Conservation (phyloP, 2,797 vertebrate genomes). For the Xyrichtys novacula region DNA sequence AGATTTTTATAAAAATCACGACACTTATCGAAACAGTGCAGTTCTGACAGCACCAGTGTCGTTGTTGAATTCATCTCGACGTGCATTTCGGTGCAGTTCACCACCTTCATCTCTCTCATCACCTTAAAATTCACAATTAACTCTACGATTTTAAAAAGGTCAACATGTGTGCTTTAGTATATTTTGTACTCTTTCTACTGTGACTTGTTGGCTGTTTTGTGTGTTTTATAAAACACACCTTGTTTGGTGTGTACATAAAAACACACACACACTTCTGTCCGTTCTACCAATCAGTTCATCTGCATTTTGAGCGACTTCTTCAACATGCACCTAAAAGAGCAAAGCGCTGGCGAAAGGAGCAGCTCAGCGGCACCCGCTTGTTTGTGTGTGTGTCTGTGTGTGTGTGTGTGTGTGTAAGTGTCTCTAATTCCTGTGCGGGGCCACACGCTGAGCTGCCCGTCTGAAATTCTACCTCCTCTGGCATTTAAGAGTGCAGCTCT, state of each 20-base stretch:
- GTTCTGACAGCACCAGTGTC: too few relatives aligned
- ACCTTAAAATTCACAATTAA: too few relatives aligned
- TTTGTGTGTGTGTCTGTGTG: constrained; percentile 47
- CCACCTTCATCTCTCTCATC: too few relatives aligned
- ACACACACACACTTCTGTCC: constrained; percentile 38
- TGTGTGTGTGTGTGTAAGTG: constrained; percentile 56
- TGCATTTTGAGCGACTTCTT: constrained; percentile 60
- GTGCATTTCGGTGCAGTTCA: too few relatives aligned
- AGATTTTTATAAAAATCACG: too few relatives aligned
- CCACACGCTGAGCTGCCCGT: constrained; percentile 84
- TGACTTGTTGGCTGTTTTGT: constrained; percentile 5
- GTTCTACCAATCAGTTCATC: constrained; percentile 52
- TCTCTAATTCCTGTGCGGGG: constrained; percentile 81
- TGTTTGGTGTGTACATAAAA: background rate
- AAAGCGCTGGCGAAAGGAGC: constrained; percentile 71
- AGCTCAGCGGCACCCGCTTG: constrained; percentile 57
- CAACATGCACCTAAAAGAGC: constrained; percentile 73
- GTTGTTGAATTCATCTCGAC: too few relatives aligned
- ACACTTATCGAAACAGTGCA: too few relatives aligned
- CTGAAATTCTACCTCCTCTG: constrained; percentile 84
- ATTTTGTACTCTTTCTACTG: constrained; percentile 1
- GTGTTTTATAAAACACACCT: constrained; percentile 27
- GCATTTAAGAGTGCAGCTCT: constrained; percentile 77
- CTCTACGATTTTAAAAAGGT: too few relatives aligned
- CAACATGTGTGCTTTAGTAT: background rate